A percentile compares a stretch with the other conserved stretches of the same genome.
phyloP scores from a whole-genome alignment of 2,113 vertebrate species.

The Cyprinodon tularosa region DNA sequence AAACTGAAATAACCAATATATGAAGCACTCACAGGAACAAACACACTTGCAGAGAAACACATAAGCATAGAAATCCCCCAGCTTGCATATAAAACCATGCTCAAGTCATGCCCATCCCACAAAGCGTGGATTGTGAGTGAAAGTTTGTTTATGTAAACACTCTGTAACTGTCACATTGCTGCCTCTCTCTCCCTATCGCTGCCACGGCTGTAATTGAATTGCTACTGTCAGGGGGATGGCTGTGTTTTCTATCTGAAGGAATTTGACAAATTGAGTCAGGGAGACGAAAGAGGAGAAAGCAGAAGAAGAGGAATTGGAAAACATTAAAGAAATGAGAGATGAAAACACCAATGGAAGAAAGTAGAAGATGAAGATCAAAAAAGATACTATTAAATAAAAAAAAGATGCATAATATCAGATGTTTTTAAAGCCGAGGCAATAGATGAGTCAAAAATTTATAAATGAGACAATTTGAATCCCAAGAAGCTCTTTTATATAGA shows the following conservation, averaged over 20 bases:
- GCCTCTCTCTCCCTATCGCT: conserved; percentile 92
- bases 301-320: not conserved
- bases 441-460: not conserved
- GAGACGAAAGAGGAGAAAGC: conserved; percentile 69
- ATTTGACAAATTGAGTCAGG: conserved; percentile 96
- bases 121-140: conserved; percentile 87
- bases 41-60: conserved; percentile 82
- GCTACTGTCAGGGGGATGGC: conserved; percentile 79
- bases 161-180: conserved; percentile 98
- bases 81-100: not conserved
- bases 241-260: conserved; percentile 93
- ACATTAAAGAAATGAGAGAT: not conserved
- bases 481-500: not conserved
- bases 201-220: conserved; percentile 96
- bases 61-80: not conserved
- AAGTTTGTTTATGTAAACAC: conserved; percentile 99
- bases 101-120: conserved; percentile 82
- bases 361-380: not conserved
- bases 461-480: not conserved
- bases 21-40: not conserved
- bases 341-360: not conserved
- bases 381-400: not conserved
- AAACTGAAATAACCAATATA: not conserved
- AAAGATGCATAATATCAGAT: no score
- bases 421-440: not conserved